Percentiles rank a stretch among this genome's conserved stretches.
phyloP scores from a whole-genome alignment of 2,888 invertebrate species.

The Cremastinae sp. region DNA sequence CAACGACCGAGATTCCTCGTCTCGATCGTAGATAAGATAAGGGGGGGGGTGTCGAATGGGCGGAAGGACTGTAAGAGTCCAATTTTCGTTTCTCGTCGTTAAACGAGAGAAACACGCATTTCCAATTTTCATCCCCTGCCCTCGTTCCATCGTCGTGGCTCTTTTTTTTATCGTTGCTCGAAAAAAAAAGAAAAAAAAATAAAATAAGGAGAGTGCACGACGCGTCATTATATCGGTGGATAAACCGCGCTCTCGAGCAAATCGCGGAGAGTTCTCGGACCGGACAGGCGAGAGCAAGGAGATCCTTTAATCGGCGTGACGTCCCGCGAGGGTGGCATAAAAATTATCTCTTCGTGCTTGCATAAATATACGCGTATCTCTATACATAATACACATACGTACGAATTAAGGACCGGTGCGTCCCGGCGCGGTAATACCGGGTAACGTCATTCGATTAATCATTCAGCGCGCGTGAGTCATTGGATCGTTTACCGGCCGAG shows the following conservation, averaged over 20 bases:
- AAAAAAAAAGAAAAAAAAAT: not conserved
- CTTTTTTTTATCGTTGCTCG: conserved; percentile 2
- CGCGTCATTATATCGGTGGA: conserved; percentile 18
- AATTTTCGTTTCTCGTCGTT: conserved; percentile 44
- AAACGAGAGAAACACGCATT: conserved; percentile 29
- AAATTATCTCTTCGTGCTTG: conserved; percentile 53
- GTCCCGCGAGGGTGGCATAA: conserved; percentile 58
- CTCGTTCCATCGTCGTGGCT: not conserved
- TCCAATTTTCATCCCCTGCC: conserved; percentile 24
- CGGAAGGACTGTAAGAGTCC: conserved; percentile 23
- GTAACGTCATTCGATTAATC: conserved; percentile 71
- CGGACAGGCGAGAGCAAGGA: not conserved
- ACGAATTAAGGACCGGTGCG: conserved; percentile 47
- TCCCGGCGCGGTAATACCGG: conserved; percentile 56
- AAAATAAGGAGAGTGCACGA: not conserved
- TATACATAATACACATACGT: conserved; percentile 7
- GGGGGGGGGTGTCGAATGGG: conserved; percentile 38
- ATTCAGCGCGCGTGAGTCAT: conserved; percentile 73
- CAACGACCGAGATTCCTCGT: conserved; percentile 21
- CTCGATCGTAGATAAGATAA: conserved; percentile 43
- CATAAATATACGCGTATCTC: conserved; percentile 9
- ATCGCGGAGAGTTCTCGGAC: conserved; percentile 2
- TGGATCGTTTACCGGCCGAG: conserved; percentile 65
- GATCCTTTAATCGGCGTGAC: conserved; percentile 57
- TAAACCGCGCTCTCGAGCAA: conserved; percentile 16